Conservation (phyloP, 2,797 vertebrate genomes). For the Gallinago solitaria region DNA sequence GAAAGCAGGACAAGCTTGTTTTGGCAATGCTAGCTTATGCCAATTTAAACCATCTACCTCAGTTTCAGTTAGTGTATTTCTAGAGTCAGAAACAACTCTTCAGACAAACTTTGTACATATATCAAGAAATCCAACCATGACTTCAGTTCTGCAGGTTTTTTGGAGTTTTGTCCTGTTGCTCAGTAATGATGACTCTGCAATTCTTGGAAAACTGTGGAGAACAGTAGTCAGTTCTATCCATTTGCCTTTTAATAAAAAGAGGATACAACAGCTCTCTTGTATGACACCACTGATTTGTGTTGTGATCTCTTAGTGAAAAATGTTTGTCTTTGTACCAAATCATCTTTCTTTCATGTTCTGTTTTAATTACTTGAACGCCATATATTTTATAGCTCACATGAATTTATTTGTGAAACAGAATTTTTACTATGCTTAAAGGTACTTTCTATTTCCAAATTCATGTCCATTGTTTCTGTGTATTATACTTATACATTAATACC, state of each 20-base stretch:
- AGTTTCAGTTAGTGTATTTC: background rate
- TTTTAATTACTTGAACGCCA: background rate
- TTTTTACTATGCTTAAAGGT: background rate
- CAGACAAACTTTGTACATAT: background rate
- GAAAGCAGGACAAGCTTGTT: background rate
- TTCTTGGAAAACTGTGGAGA: background rate
- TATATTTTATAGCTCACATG: background rate
- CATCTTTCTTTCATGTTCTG: background rate
- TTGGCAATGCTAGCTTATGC: background rate
- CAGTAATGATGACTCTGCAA: background rate
- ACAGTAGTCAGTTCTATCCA: background rate
- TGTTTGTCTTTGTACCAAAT: background rate
- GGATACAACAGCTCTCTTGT: accelerated
- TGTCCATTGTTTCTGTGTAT: background rate
- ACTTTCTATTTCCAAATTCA: background rate
- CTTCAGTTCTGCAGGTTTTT: background rate
- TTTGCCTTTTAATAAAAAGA: background rate
- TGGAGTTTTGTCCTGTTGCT: background rate
- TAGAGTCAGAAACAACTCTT: background rate
- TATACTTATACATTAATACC: background rate
- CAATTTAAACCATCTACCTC: background rate
- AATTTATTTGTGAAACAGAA: background rate
- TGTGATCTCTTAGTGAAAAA: background rate
- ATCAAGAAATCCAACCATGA: background rate
- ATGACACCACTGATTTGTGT: background rate